Percentiles rank a stretch among this genome's conserved stretches.
Conservation (phyloP, 2,113 vertebrate genomes). For the Arothron firmamentum region DNA sequence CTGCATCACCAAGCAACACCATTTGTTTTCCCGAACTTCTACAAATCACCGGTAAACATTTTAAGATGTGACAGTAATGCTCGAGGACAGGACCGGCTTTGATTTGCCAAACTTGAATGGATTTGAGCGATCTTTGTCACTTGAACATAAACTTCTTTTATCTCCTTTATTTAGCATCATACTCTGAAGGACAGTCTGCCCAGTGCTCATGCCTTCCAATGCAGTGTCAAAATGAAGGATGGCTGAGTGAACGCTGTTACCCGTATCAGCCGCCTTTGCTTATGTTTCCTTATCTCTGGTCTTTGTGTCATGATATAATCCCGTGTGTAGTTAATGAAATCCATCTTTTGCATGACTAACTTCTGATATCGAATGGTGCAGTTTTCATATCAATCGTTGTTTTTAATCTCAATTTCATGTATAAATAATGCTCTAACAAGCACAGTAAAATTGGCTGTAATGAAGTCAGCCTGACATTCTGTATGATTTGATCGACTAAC, state of each 20-base stretch:
- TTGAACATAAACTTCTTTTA: neutral
- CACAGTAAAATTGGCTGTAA: slow-evolving; percentile 43
- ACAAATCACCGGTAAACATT: neutral
- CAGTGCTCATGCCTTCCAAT: neutral
- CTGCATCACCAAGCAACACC: neutral
- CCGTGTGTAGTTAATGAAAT: too few relatives aligned
- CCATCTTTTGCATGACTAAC: too few relatives aligned
- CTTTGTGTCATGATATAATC: too few relatives aligned
- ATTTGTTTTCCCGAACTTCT: neutral
- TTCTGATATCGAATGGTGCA: too few relatives aligned
- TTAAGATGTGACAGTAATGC: neutral
- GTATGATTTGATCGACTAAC: slow-evolving; percentile 47
- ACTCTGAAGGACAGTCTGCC: neutral
- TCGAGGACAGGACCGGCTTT: too few relatives aligned
- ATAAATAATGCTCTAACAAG: slow-evolving; percentile 23
- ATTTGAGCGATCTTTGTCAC: neutral
- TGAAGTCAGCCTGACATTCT: slow-evolving; percentile 32
- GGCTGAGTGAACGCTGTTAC: neutral
- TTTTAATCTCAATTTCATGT: too few relatives aligned
- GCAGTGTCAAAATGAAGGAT: neutral
- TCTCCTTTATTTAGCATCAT: neutral
- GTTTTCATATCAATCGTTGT: too few relatives aligned
- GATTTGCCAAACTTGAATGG: neutral
- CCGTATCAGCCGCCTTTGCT: slow-evolving; percentile 18
- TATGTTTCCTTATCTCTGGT: slow-evolving; percentile 8